Evolutionary conservation across 2,113 vertebrate genomes (phyloP).

Genomic region (Motacilla tschutschensis): DNA sequence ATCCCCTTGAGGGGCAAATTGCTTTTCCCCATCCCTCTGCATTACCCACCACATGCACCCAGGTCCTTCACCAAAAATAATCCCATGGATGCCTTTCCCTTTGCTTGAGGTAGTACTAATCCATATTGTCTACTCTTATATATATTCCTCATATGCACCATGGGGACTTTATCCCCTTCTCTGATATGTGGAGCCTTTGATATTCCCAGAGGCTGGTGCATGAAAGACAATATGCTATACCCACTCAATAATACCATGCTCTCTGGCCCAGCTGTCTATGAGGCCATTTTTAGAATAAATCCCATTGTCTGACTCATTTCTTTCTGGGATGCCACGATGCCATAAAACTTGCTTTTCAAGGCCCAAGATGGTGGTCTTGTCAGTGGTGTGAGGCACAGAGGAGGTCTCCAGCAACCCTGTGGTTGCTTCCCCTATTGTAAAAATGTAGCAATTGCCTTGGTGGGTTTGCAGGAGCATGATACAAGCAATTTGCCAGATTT

Average conservation of each 20-base stretch:
- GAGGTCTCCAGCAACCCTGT: neutral
- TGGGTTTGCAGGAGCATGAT: neutral
- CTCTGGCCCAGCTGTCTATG: neutral
- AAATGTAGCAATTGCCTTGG: neutral
- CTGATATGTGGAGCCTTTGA: neutral
- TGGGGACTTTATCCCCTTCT: neutral
- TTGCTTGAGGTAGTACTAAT: neutral
- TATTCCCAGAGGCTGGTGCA: neutral
- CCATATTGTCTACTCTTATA: neutral
- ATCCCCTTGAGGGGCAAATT: neutral
- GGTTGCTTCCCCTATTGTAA: neutral
- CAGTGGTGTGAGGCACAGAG: too few species aligned
- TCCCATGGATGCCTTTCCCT: neutral
- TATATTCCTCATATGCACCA: neutral
- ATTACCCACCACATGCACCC: rapidly evolving
- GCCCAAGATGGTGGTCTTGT: neutral
- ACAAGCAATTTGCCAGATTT: neutral
- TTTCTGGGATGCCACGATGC: neutral
- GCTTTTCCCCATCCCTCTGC: neutral
- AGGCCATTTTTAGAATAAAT: neutral
- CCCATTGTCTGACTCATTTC: neutral
- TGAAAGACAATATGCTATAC: neutral
- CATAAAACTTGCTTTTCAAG: neutral
- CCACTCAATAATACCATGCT: neutral
- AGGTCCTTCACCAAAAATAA: neutral